Conservation (phyloP, 2,797 vertebrate genomes). For the Galaxias olidus region DNA sequence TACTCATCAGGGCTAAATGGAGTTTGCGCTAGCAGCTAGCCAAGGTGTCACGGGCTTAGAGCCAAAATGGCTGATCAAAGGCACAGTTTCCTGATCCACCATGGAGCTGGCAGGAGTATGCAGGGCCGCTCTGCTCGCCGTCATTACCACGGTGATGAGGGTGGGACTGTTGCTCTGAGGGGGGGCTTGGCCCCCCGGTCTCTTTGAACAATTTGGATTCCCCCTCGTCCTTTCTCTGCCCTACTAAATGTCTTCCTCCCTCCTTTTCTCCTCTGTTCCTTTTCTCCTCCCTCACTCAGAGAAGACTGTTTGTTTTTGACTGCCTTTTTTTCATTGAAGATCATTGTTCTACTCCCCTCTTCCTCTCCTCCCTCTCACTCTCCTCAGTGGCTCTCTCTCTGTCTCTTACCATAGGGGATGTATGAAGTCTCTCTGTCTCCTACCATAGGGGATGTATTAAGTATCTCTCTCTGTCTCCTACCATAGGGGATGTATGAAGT, state of each 20-base stretch:
- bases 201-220: too few relatives aligned
- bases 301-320: background rate
- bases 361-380: background rate
- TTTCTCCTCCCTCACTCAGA: background rate
- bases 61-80: conserved; percentile 54
- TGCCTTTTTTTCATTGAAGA: too few relatives aligned
- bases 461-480: conserved; percentile 23
- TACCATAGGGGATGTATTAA: too few relatives aligned
- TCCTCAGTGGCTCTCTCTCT: background rate
- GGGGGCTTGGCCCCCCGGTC: too few relatives aligned
- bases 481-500: too few relatives aligned
- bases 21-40: conserved; percentile 46
- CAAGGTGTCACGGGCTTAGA: conserved; percentile 44
- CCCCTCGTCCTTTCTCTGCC: too few relatives aligned
- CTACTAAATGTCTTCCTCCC: too few relatives aligned
- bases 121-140: background rate
- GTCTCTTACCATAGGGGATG: background rate
- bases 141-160: background rate
- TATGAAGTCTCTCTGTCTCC: too few relatives aligned
- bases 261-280: too few relatives aligned
- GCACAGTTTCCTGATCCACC: conserved; percentile 4
- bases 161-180: background rate
- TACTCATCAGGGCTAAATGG: conserved; percentile 44
- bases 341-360: background rate
- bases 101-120: background rate